Conservation (phyloP, 2,113 vertebrate species). For the Mormoops blainvillei region DNA sequence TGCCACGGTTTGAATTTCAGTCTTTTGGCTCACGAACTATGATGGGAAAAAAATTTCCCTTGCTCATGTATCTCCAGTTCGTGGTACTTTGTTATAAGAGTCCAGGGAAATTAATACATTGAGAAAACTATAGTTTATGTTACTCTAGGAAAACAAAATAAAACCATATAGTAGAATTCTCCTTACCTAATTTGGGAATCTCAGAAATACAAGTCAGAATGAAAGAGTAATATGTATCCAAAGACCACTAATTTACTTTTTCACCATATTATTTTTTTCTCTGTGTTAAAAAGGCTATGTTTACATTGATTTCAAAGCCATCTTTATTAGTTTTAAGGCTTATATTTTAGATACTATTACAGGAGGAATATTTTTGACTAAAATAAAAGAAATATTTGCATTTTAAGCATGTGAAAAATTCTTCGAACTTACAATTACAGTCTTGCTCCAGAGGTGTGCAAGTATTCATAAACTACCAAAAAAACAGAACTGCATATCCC, state of each 20-base stretch:
- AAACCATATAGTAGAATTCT: background rate
- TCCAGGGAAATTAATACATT: background rate
- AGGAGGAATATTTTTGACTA: background rate
- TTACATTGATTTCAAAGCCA: background rate
- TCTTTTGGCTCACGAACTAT: background rate
- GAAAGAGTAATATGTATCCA: background rate
- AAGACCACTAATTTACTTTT: background rate
- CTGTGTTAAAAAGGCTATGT: background rate
- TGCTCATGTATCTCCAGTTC: background rate
- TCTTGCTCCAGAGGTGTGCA: background rate
- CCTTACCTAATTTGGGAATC: background rate
- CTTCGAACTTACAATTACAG: background rate
- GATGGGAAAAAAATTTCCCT: background rate
- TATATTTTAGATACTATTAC: background rate
- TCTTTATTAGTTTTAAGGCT: background rate
- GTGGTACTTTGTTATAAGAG: background rate
- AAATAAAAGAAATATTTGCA: background rate
- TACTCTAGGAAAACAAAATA: background rate
- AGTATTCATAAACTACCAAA: background rate
- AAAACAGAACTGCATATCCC: background rate
- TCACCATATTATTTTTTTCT: background rate
- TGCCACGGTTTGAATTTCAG: background rate
- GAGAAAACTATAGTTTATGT: background rate
- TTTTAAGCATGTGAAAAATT: background rate
- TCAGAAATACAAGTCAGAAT: background rate